Base-by-base conservation (phyloP, 2,888 invertebrate genomes). In the Yponomeuta evonymella region DNA sequence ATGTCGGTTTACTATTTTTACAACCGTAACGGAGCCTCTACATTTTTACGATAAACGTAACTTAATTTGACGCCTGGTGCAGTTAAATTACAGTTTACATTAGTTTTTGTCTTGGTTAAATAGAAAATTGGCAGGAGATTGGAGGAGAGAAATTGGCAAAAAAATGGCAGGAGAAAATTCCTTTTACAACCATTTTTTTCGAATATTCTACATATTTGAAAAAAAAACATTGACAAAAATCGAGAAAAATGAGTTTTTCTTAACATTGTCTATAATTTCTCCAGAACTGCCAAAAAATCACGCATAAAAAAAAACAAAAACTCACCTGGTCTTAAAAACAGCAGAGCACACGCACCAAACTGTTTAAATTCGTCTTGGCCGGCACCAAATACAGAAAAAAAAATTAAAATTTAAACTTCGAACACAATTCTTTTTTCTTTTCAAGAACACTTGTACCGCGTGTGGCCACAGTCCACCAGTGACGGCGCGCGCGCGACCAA, bases 401-500 rank as follows among this genome's bases (percentile, higher is more conserved):
- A 43, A 43, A 5, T 9, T 6, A 72, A 74, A 71, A 71, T 72
- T 74, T 43, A 69, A 62, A 67, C 36, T 72, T 62, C 64, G 51
- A 70, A 72, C 72, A 72, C 72, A 43, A 43, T 43, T 8, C 6
- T 43, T 8, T 8, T 43, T 43, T 43, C 43, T 43, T 63, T 72
- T 70, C 64, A 71, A 71, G 29, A 36, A 72, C 74, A 71, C 73
- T 70, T 58, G 48, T 48, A 67, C 68, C 72, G 72, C 73, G 74
- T 71, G 81, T 10, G 66, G n/a, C 23, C 8, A 65, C 33, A 30
- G 65, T 65, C 30, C 65, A 58, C 51, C 66, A 65, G 30, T 65
- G 64, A 10, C 33, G 33, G 64, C 83, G 86, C 85, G 83, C 84
- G 83, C 84, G 81, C 83, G 74, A 76, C 80, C 77, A 75, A 80